Conservation (phyloP, 1,140 invertebrate species). For the Stegodyphus dumicola region DNA sequence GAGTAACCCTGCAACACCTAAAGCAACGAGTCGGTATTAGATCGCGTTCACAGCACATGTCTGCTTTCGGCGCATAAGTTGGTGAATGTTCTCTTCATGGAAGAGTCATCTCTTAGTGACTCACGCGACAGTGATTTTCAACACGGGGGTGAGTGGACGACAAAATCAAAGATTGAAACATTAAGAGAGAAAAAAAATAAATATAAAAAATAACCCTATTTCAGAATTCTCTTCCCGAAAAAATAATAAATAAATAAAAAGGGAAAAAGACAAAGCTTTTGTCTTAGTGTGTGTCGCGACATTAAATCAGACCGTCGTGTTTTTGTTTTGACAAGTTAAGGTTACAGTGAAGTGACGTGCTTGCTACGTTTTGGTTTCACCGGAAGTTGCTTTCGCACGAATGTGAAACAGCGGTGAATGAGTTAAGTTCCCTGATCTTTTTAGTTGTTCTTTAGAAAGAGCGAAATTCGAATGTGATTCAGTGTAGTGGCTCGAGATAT, state of each 20-base stretch:
- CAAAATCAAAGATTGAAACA: background rate
- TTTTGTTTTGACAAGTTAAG: no score
- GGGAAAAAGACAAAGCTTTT: no score
- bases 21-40: background rate
- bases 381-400: slow-evolving; percentile 1
- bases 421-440: background rate
- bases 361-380: background rate
- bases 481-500: background rate
- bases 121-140: slow-evolving; percentile 33
- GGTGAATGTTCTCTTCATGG: slow-evolving; percentile 1
- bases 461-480: slow-evolving; percentile 26
- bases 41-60: slow-evolving; percentile 18
- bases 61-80: background rate
- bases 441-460: background rate
- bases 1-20: slow-evolving; percentile 20
- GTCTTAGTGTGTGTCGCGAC: background rate
- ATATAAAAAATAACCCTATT: background rate
- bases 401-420: background rate
- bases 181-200: background rate
- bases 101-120: slow-evolving; percentile 11
- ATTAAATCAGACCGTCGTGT: no score
- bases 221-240: background rate
- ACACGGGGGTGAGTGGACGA: slow-evolving; percentile 46
- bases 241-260: no score
- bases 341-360: no score